phyloP scores from a whole-genome alignment of 2,797 vertebrate genomes.

The Onychomys torridus region DNA sequence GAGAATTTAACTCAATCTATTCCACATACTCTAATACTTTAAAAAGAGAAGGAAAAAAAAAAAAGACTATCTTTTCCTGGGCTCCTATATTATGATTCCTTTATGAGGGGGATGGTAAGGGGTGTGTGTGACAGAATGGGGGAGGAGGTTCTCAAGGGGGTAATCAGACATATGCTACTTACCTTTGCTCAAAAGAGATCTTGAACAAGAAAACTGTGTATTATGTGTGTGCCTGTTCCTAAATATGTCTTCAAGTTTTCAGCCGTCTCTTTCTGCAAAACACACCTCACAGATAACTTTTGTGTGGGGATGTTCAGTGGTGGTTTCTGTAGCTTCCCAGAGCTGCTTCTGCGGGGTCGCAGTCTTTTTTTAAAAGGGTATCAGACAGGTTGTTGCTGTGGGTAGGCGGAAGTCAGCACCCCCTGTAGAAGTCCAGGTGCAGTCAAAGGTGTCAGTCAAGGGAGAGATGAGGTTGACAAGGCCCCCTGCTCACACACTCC shows the following conservation, averaged over 20 bases:
- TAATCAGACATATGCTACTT: slow-evolving; percentile 84
- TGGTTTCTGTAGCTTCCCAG: slow-evolving; percentile 86
- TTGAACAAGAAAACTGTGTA: slow-evolving; percentile 82
- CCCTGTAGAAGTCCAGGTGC: slow-evolving; percentile 83
- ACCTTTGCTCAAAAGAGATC: slow-evolving; percentile 90
- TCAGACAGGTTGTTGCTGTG: slow-evolving; percentile 76
- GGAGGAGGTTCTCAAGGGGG: slow-evolving; percentile 22
- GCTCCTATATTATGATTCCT: slow-evolving; percentile 79
- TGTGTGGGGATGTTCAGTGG: slow-evolving; percentile 75
- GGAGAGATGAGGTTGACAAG: slow-evolving; percentile 69
- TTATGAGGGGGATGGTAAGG: slow-evolving; percentile 65
- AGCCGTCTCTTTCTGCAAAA: slow-evolving; percentile 75
- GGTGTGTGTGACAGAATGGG: slow-evolving; percentile 63
- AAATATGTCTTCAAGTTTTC: slow-evolving; percentile 85
- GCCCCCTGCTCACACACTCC: slow-evolving; percentile 65
- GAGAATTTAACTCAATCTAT: slow-evolving; percentile 78
- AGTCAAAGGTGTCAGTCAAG: slow-evolving; percentile 75
- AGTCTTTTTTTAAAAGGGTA: slow-evolving; percentile 77
- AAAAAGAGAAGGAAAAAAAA: background rate
- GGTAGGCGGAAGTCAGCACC: slow-evolving; percentile 74
- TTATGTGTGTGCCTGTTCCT: slow-evolving; percentile 58
- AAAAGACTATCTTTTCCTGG: slow-evolving; percentile 80
- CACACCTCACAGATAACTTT: slow-evolving; percentile 82
- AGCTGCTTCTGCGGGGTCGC: slow-evolving; percentile 79
- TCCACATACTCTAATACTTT: slow-evolving; percentile 76